Evolutionary conservation across 2,888 invertebrate genomes (phyloP).

Genomic region (Tachina grossa): DNA sequence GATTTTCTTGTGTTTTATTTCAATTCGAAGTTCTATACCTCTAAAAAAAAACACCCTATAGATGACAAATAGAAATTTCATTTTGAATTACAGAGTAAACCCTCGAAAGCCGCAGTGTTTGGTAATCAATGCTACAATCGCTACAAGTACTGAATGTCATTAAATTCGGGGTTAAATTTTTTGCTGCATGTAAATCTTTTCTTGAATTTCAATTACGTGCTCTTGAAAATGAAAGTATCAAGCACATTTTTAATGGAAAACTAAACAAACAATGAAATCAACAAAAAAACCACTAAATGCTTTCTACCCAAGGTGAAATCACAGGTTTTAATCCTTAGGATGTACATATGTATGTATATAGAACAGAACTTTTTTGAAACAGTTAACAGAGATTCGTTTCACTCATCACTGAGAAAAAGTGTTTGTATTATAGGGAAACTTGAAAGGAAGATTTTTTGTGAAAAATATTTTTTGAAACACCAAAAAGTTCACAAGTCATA

Average conservation of each 20-base stretch:
- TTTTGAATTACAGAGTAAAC: no score
- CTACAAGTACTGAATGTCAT: neutral
- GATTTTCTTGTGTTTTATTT: no score
- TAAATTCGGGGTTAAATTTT: constrained; percentile 10
- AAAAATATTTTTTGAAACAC: neutral
- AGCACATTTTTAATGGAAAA: constrained; percentile 39
- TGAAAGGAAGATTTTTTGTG: neutral
- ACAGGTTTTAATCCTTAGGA: constrained; percentile 22
- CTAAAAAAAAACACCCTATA: no score
- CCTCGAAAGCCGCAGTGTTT: no score
- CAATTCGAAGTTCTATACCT: no score
- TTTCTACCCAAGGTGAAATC: neutral
- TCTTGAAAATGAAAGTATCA: constrained; percentile 44
- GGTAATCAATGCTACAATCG: no score
- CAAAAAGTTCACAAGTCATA: neutral
- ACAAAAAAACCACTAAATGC: constrained; percentile 36
- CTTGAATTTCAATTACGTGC: constrained; percentile 44
- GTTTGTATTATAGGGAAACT: neutral
- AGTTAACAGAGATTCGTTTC: constrained; percentile 22
- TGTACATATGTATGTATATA: neutral
- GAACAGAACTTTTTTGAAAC: constrained; percentile 16
- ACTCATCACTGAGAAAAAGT: neutral
- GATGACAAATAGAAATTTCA: no score
- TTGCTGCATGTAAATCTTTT: constrained; percentile 4
- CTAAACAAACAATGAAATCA: constrained; percentile 15